Conservation (phyloP, 2,888 invertebrate genomes). For the Pollenia angustigena region DNA sequence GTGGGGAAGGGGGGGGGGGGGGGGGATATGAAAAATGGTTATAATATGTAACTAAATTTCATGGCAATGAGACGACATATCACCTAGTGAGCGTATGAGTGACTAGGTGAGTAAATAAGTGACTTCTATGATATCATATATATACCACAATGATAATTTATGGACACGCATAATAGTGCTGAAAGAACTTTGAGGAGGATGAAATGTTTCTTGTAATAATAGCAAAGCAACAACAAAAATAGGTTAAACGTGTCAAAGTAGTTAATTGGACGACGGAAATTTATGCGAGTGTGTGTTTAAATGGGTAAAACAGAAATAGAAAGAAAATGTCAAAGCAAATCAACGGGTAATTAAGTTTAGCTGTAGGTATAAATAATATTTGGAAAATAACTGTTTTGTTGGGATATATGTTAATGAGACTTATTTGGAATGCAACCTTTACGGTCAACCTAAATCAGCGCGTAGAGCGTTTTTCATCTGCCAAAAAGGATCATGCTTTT, state of each 20-base stretch:
- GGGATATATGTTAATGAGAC: too few species aligned
- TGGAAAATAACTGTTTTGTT: too few species aligned
- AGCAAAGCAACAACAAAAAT: constrained; percentile 42
- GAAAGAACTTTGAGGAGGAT: constrained; percentile 51
- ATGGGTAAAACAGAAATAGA: background rate
- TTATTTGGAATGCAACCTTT: too few species aligned
- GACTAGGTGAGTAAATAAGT: constrained; percentile 73
- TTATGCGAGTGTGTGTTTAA: background rate
- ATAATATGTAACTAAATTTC: constrained; percentile 64
- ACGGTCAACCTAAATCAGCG: too few species aligned
- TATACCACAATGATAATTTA: constrained; percentile 72
- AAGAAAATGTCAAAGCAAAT: background rate
- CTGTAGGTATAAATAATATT: too few species aligned
- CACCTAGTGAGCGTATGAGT: constrained; percentile 73
- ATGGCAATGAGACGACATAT: constrained; percentile 73
- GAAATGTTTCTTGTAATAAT: background rate
- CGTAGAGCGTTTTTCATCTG: too few species aligned
- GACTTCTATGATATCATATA: constrained; percentile 67
- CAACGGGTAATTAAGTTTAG: background rate
- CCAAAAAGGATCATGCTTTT: too few species aligned
- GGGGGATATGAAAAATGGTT: constrained; percentile 46
- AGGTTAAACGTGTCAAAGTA: constrained; percentile 60
- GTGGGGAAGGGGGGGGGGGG: background rate
- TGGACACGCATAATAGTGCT: constrained; percentile 73
- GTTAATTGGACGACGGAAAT: constrained; percentile 50